Conservation (phyloP, 2,797 vertebrate species). For the Cephalopachus bancanus region DNA sequence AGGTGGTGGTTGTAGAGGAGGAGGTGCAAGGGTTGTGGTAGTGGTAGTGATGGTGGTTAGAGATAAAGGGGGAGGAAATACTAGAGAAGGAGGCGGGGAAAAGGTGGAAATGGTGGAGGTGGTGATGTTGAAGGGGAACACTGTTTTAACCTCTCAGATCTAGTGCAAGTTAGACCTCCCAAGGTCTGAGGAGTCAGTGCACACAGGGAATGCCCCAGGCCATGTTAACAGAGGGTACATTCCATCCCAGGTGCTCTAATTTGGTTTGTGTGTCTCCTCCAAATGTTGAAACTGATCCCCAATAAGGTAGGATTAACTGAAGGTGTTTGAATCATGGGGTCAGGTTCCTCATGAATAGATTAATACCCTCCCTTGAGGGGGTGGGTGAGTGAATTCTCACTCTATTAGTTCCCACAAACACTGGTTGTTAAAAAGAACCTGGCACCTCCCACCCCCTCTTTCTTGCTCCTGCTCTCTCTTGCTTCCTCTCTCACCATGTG, state of each 20-base stretch:
- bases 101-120: neutral
- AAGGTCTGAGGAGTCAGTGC: neutral
- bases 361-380: neutral
- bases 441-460: neutral
- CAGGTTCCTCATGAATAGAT: neutral
- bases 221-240: neutral
- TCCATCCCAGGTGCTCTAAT: neutral
- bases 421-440: neutral
- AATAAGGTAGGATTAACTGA: neutral
- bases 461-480: neutral
- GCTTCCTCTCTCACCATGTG: neutral
- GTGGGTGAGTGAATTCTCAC: neutral
- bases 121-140: neutral
- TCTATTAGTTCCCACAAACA: neutral
- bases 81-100: neutral
- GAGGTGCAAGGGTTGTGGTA: neutral
- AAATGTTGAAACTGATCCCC: neutral
- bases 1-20: neutral
- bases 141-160: neutral
- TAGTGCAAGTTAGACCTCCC: neutral
- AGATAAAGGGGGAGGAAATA: neutral
- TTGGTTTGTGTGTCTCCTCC: neutral
- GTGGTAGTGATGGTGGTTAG: neutral
- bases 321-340: neutral
- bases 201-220: neutral